A percentile compares a stretch with the other conserved stretches of the same genome.
These are phyloP conservation scores for Latrodectus elegans DNA, from an alignment of 2,888 invertebrate species.

Conservation along the genomic window DNA sequence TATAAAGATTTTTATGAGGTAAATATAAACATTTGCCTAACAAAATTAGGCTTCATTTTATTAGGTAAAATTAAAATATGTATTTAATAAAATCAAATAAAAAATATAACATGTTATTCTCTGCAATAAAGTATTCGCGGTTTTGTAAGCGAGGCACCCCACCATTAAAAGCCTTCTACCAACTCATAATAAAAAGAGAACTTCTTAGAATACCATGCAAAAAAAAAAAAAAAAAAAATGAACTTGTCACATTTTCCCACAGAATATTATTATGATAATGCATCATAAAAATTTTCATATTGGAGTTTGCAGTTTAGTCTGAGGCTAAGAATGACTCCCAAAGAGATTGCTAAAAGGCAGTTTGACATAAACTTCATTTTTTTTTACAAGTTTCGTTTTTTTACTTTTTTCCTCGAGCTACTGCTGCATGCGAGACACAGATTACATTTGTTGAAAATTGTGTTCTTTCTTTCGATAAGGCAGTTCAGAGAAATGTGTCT, in stretches of 20 bases:
- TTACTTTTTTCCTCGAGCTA: background rate
- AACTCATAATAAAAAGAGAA: too few species aligned
- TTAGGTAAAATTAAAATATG: too few species aligned
- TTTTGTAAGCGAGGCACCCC: too few species aligned
- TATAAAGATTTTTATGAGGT: too few species aligned
- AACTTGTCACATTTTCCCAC: slow-evolving; percentile 11
- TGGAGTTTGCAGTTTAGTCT: slow-evolving; percentile 2
- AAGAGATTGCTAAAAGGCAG: background rate
- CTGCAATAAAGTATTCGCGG: too few species aligned
- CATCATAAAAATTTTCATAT: slow-evolving; percentile 52
- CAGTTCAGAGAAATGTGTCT: slow-evolving; percentile 1
- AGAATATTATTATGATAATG: slow-evolving; percentile 34
- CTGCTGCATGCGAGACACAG: slow-evolving; percentile 7
- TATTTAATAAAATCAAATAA: too few species aligned
- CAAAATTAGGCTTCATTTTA: too few species aligned
- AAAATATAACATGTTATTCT: too few species aligned
- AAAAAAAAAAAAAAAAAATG: background rate
- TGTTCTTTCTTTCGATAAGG: slow-evolving; percentile 26
- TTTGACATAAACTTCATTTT: background rate
- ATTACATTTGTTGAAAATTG: slow-evolving; percentile 49
- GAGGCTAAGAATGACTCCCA: background rate
- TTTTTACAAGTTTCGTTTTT: background rate
- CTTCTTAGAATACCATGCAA: too few species aligned
- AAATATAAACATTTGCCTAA: too few species aligned
- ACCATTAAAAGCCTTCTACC: too few species aligned